phyloP scores from a whole-genome alignment of 2,888 invertebrate species.

The Eupithecia exiguata region DNA sequence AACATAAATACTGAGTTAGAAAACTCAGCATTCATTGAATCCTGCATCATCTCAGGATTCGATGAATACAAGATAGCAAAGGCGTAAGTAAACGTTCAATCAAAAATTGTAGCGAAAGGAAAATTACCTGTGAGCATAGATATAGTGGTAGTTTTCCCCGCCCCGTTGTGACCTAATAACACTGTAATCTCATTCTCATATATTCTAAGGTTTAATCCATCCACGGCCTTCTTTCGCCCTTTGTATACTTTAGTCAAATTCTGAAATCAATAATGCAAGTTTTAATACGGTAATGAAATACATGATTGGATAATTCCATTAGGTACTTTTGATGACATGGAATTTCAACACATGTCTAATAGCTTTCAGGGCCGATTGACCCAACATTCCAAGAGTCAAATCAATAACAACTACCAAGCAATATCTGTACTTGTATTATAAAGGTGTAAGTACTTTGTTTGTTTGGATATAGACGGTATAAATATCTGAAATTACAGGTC shows the following conservation, averaged over 20 bases:
- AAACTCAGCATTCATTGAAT: no score
- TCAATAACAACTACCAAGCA: background rate
- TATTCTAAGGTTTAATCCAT: slow-evolving; percentile 90
- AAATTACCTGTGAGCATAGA: slow-evolving; percentile 92
- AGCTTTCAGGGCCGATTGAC: background rate
- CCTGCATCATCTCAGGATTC: no score
- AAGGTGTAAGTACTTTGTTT: background rate
- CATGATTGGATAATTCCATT: slow-evolving; percentile 1
- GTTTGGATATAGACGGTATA: background rate
- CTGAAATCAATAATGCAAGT: slow-evolving; percentile 50
- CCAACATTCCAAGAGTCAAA: background rate
- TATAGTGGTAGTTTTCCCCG: slow-evolving; percentile 97
- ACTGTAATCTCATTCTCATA: slow-evolving; percentile 96
- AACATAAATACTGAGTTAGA: no score
- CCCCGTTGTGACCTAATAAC: slow-evolving; percentile 88
- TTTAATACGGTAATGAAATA: background rate
- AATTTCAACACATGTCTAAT: slow-evolving; percentile 5
- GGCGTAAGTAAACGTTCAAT: background rate
- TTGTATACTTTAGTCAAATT: slow-evolving; percentile 86
- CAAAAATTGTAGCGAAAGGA: background rate
- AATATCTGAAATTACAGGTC: background rate
- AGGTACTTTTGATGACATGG: slow-evolving; percentile 16
- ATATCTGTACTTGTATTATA: background rate
- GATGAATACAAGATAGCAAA: background rate
- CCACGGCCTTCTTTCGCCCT: slow-evolving; percentile 85